Evolutionary conservation across 2,113 vertebrate genomes (phyloP).

Genomic region (Nicator chloris): DNA sequence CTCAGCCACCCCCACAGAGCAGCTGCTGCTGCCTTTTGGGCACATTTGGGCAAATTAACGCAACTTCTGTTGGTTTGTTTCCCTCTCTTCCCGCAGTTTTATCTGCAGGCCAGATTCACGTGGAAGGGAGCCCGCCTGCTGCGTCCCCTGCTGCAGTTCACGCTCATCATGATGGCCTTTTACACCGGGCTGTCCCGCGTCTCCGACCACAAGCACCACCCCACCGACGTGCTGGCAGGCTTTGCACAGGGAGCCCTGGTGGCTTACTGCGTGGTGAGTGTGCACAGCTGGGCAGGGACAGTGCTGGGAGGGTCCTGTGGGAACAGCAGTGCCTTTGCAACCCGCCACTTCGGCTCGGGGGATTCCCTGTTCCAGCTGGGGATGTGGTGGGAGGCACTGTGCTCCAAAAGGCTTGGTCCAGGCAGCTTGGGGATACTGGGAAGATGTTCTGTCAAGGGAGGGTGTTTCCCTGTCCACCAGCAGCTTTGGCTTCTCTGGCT

Average conservation of each 20-base stretch:
- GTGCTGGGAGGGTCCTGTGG: not conserved
- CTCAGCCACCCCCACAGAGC: not conserved
- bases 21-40: rapidly evolving
- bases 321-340: rapidly evolving
- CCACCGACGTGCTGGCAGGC: slow-evolving; percentile 89
- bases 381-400: not conserved
- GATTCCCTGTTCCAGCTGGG: too few relatives aligned
- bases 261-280: slow-evolving; percentile 92
- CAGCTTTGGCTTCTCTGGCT: not conserved
- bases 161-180: slow-evolving; percentile 97
- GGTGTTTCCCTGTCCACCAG: not conserved
- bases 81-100: slow-evolving; percentile 76
- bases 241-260: slow-evolving; percentile 92
- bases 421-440: not conserved
- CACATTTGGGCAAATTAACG: rapidly evolving
- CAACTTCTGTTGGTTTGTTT: not conserved
- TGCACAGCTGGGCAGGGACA: rapidly evolving
- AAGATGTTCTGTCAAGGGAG: not conserved
- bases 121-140: slow-evolving; percentile 92
- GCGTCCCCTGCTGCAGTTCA: slow-evolving; percentile 93
- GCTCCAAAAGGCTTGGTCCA: not conserved
- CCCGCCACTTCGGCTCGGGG: rapidly evolving
- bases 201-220: slow-evolving; percentile 95
- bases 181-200: slow-evolving; percentile 94
- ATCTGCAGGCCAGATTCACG: slow-evolving; percentile 93